Evolutionary conservation across 1,140 invertebrate genomes (phyloP), one percentile per base, ranked within the genome.

Genomic region (Diuraphis noxia): DNA sequence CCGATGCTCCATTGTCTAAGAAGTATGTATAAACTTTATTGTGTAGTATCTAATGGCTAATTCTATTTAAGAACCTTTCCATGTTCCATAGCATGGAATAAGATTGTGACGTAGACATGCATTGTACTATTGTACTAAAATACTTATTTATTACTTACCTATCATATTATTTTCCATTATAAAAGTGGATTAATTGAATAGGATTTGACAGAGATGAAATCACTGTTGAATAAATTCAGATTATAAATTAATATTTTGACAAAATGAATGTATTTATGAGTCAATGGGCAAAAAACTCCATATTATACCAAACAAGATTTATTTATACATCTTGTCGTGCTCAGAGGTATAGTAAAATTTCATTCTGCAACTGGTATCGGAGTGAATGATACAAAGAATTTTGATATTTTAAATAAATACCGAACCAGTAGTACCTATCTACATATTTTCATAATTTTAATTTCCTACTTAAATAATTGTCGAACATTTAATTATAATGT

Each of bases 341-440:
- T 38, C 89, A 91, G 81, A 91, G 89, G 89, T 91, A 91, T 36
- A 82, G 89, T 91, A 91, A 81, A 43, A 82, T 43, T 91, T 91
- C 77, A 52, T 79, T 46, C 41, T 25, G 8, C 21, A 63, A 91
- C 77, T 91, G 89, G 89, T 82, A 91, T 91, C 89, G 89, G 89
- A 82, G 89, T 91, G 89, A 91, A 91, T 91, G 77, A 81, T 81
- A 79, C 88, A 4, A 49, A 49, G 21, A 23, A 85, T n/a, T 21
- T 84, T 84, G 38, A 84, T 84, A n/a, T 81, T 40, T 41, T 82
- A 41, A 38, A 34, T 85, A 19, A 85, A 46, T 85, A 46, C n/a
- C 41, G 6, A 23, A 86, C 41, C 81, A 36, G 84, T 86, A 86
- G n/a, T n/a, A n/a, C n/a, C 36, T 25, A 40, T 8, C 34, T 79